Percentiles rank a stretch among this genome's conserved stretches.
Conservation (phyloP, 2,888 invertebrate species). For the Hermodice carunculata region DNA sequence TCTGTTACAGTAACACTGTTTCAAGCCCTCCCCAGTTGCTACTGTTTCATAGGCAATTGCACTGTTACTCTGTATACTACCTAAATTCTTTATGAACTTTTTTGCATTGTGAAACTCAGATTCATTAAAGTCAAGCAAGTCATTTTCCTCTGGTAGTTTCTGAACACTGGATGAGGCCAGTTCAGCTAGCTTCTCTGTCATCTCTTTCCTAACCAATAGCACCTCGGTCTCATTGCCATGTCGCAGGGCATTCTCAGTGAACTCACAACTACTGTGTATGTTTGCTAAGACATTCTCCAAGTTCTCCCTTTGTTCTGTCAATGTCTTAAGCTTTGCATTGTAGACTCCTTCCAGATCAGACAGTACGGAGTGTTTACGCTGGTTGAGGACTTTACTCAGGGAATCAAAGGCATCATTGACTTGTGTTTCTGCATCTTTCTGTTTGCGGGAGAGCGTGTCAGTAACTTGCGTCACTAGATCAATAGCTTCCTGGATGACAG, state of each 20-base stretch:
- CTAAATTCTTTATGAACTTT: conserved; percentile 60
- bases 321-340: conserved; percentile 61
- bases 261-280: conserved; percentile 70
- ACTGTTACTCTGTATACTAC: conserved; percentile 66
- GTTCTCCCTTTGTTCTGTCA: conserved; percentile 65
- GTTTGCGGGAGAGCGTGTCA: conserved; percentile 45
- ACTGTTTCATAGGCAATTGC: conserved; percentile 69
- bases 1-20: conserved; percentile 61
- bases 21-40: conserved; percentile 69
- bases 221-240: conserved; percentile 71
- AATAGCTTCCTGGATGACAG: conserved; percentile 62
- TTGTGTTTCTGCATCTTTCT: conserved; percentile 54
- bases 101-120: conserved; percentile 56
- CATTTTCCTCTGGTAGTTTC: conserved; percentile 67
- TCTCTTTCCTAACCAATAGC: conserved; percentile 71
- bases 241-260: conserved; percentile 71
- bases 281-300: conserved; percentile 67
- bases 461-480: conserved; percentile 56
- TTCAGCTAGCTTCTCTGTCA: conserved; percentile 70
- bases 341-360: conserved; percentile 63
- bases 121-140: conserved; percentile 64
- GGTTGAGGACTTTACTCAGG: conserved; percentile 58
- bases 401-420: conserved; percentile 65
- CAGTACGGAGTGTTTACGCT: conserved; percentile 62
- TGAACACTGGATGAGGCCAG: conserved; percentile 54